Conservation (phyloP, 1,140 invertebrate genomes). For the Sycophila sp. region DNA sequence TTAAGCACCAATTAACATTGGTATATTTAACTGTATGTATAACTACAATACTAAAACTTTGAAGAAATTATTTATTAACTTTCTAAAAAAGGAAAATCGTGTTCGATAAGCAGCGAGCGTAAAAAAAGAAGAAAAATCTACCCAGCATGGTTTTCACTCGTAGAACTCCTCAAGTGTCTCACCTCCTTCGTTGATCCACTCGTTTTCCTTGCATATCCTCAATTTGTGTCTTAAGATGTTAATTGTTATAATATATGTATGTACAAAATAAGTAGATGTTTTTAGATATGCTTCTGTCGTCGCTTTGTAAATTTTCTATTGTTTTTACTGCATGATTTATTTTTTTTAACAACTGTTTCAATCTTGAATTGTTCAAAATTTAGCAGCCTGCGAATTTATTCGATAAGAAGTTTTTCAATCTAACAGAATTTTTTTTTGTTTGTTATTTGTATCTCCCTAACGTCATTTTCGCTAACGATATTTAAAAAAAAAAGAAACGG, state of each 20-base stretch:
- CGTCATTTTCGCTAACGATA: background rate
- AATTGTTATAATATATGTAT: slow-evolving; percentile 6
- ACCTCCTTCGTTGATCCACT: background rate
- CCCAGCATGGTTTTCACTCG: slow-evolving; percentile 12
- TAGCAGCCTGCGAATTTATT: too few relatives aligned
- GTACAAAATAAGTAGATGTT: slow-evolving; percentile 14
- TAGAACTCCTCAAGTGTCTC: slow-evolving; percentile 1
- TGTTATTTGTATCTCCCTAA: background rate
- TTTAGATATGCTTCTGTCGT: background rate
- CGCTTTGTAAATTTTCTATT: slow-evolving; percentile 4
- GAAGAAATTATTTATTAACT: too few relatives aligned
- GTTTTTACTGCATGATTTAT: slow-evolving; percentile 12
- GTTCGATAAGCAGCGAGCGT: slow-evolving; percentile 26
- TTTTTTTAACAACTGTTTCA: too few relatives aligned
- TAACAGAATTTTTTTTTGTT: background rate
- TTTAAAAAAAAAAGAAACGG: background rate
- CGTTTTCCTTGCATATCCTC: background rate
- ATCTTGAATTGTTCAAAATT: background rate
- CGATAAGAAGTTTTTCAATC: background rate
- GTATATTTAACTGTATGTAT: background rate
- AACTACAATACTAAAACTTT: slow-evolving; percentile 2
- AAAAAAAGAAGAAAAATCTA: slow-evolving; percentile 19
- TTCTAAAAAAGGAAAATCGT: background rate
- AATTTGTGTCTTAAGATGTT: slow-evolving; percentile 2
- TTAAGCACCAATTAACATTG: background rate